phyloP scores from a whole-genome alignment of 2,888 invertebrate species.

The Euzetes globulus region DNA sequence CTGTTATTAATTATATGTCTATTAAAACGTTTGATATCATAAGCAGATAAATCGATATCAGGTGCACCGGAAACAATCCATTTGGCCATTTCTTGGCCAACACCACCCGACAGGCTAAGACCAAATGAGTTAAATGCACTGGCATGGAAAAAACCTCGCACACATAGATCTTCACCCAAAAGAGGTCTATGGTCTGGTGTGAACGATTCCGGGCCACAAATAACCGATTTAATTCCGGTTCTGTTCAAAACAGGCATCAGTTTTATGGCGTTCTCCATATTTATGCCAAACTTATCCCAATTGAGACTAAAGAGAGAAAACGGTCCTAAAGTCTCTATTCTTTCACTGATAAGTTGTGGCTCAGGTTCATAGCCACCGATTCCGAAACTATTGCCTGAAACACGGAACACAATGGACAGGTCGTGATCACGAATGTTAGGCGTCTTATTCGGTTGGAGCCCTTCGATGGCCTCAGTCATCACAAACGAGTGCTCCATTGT shows the following conservation, averaged over 20 bases:
- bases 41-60: slow-evolving; percentile 72
- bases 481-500: slow-evolving; percentile 85
- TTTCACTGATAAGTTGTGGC: slow-evolving; percentile 56
- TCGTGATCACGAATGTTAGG: slow-evolving; percentile 85
- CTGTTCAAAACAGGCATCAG: slow-evolving; percentile 66
- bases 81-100: slow-evolving; percentile 71
- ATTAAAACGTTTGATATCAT: slow-evolving; percentile 61
- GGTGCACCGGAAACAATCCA: slow-evolving; percentile 79
- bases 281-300: slow-evolving; percentile 71
- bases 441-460: slow-evolving; percentile 56
- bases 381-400: slow-evolving; percentile 71
- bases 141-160: slow-evolving; percentile 68
- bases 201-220: slow-evolving; percentile 85
- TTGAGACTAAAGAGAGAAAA: slow-evolving; percentile 80
- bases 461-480: slow-evolving; percentile 68
- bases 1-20: not conserved
- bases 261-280: slow-evolving; percentile 61
- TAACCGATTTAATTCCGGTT: slow-evolving; percentile 72
- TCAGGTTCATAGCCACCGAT: slow-evolving; percentile 83
- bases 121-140: slow-evolving; percentile 86
- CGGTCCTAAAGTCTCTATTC: slow-evolving; percentile 44
- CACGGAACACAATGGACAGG: slow-evolving; percentile 67
- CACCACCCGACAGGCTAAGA: slow-evolving; percentile 84
- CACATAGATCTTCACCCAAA: slow-evolving; percentile 57
- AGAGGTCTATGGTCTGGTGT: slow-evolving; percentile 85